Base-by-base conservation (phyloP, 2,888 invertebrate species). In the Ischnus inquisitorius region DNA sequence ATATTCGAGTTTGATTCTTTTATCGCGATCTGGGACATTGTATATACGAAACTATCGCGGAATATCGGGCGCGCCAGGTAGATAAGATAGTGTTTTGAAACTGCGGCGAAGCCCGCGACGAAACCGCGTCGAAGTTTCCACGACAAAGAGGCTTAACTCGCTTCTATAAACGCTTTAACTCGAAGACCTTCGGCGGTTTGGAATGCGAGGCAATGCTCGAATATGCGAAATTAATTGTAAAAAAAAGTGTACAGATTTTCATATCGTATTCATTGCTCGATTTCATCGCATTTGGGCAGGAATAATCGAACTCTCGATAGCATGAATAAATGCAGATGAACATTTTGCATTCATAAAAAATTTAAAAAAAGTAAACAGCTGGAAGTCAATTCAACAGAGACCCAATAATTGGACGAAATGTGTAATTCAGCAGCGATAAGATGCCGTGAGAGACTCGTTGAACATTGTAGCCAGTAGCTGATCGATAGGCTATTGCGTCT, bases 401-500 rank as follows among this genome's bases (percentile, higher is more conserved):
- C 8, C 34, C 34, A 34, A 34, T 8, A 6, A 34, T 34, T 6
- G 34, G 19, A 19, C n/a, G 14, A 46, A 43, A 43, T 22, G 25
- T 67, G 6, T 22, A 14, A 25, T 14, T 19, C 14, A 22, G 6
- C 25, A 14, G 22, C 67, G 46, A 46, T 46, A 25, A 67, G 12
- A 46, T 46, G 4, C 8, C 19, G 46, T 22, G 12, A n/a, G 14
- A 43, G 8, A 34, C 8, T 34, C 34, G 6, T 4, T 8, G 34
- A 8, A 34, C 34, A 34, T 34, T 34, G 34, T 34, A 6, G 6
- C 8, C 34, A 34, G 34, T 34, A 34, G 34, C 6, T 4, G 69
- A 81, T 76, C 81, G 81, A 75, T 76, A 69, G 43, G 51, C 28
- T 43, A 69, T 68, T 80, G 71, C 81, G 65, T 76, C 64, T 60